Percentiles rank a stretch among this genome's conserved stretches.
Conservation (phyloP, 2,888 invertebrate species). For the Coelogynopora nodosa region DNA sequence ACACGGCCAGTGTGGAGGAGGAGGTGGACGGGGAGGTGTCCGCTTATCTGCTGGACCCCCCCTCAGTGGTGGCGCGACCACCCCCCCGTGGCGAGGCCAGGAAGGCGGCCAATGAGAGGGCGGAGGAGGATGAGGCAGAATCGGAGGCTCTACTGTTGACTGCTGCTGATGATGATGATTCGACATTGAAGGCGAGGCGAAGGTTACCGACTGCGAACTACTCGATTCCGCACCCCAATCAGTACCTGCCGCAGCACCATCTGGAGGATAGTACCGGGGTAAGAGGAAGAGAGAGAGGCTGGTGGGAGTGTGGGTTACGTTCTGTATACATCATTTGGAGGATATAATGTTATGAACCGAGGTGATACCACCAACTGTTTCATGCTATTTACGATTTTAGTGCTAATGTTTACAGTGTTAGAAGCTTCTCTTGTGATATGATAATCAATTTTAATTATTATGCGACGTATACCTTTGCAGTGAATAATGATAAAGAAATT, state of each 20-base stretch:
- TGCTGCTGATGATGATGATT: neutral
- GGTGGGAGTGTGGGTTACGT: no score
- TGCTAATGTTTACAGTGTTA: no score
- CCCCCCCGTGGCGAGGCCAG: neutral
- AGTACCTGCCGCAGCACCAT: neutral
- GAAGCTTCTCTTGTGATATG: no score
- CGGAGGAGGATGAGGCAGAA: neutral
- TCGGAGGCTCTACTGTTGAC: neutral
- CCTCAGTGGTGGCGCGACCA: neutral
- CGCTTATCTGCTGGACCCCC: neutral
- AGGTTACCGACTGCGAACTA: neutral
- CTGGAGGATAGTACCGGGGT: slow-evolving; percentile 9
- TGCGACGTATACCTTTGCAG: no score
- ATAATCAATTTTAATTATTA: no score
- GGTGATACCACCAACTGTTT: no score
- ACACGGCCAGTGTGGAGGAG: neutral
- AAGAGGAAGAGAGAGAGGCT: no score
- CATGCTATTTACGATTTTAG: no score
- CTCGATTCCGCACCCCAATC: neutral
- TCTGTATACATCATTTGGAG: no score
- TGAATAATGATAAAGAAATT: no score
- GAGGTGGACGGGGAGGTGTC: neutral
- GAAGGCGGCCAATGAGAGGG: neutral
- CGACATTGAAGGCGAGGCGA: neutral
- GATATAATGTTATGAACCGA: no score